phyloP scores from a whole-genome alignment of 2,113 vertebrate species.

The Limnothrissa miodon region DNA sequence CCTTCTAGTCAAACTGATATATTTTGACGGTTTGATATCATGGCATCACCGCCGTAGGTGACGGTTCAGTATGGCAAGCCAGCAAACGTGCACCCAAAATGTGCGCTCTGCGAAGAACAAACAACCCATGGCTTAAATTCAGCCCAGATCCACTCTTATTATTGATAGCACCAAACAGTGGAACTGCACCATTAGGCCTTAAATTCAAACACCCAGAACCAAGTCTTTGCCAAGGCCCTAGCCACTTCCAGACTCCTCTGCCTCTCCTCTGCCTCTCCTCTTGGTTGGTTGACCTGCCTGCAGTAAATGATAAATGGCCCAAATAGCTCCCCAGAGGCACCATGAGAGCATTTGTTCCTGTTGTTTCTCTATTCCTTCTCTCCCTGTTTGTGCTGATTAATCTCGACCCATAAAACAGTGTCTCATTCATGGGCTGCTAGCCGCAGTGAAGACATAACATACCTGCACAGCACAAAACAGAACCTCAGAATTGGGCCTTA shows the following conservation, averaged over 20 bases:
- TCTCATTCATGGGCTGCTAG: background rate
- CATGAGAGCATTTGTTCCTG: background rate
- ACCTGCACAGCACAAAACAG: background rate
- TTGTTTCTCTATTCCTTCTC: constrained; percentile 4
- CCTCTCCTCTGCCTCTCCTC: background rate
- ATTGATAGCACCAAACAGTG: too few relatives aligned
- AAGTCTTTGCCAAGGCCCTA: background rate
- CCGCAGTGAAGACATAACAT: background rate
- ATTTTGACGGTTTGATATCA: too few relatives aligned
- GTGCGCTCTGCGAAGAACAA: background rate
- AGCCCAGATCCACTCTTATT: too few relatives aligned
- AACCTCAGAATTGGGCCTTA: background rate
- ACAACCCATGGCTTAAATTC: background rate
- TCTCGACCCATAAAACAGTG: background rate
- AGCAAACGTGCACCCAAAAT: background rate
- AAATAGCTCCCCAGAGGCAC: constrained; percentile 27
- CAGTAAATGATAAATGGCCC: constrained; percentile 34
- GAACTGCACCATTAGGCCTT: too few relatives aligned
- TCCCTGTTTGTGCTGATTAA: constrained; percentile 4
- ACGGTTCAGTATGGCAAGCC: background rate
- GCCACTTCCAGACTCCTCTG: background rate
- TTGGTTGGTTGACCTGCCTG: constrained; percentile 16
- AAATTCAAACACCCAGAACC: background rate
- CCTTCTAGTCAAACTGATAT: too few relatives aligned
- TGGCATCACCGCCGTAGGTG: too few relatives aligned